phyloP scores from a whole-genome alignment of 2,888 invertebrate species.

The Teleiodes luculella region DNA sequence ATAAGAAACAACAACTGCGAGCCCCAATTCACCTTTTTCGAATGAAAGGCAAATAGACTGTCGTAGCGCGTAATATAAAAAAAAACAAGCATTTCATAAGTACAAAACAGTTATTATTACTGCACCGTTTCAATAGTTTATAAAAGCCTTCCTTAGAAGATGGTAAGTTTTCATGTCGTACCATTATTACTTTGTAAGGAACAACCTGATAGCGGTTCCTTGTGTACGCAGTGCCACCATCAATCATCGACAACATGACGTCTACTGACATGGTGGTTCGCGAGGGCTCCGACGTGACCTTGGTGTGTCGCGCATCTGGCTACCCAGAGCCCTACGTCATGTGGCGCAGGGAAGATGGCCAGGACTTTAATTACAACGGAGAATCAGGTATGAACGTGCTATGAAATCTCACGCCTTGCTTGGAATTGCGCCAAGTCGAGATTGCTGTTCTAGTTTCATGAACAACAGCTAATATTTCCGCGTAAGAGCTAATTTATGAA shows the following conservation, averaged over 20 bases:
- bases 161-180: neutral
- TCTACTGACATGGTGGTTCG: constrained; percentile 95
- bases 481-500: neutral
- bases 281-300: constrained; percentile 91
- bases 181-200: neutral
- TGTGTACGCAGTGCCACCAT: constrained; percentile 87
- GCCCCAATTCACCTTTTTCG: no score
- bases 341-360: constrained; percentile 94
- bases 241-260: constrained; percentile 92
- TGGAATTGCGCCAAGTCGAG: neutral
- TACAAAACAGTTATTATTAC: neutral
- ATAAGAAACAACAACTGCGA: no score
- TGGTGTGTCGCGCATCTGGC: constrained; percentile 92
- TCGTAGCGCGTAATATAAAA: no score
- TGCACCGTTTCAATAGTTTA: neutral
- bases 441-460: constrained; percentile 4
- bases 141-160: neutral
- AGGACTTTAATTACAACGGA: constrained; percentile 92
- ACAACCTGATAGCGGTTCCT: constrained; percentile 8
- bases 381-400: constrained; percentile 82
- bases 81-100: neutral
- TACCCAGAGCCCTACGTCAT: constrained; percentile 95
- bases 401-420: neutral
- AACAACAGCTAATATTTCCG: constrained; percentile 2
- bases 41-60: no score